Conservation (phyloP, 2,113 vertebrate genomes). For the Chionomys nivalis region DNA sequence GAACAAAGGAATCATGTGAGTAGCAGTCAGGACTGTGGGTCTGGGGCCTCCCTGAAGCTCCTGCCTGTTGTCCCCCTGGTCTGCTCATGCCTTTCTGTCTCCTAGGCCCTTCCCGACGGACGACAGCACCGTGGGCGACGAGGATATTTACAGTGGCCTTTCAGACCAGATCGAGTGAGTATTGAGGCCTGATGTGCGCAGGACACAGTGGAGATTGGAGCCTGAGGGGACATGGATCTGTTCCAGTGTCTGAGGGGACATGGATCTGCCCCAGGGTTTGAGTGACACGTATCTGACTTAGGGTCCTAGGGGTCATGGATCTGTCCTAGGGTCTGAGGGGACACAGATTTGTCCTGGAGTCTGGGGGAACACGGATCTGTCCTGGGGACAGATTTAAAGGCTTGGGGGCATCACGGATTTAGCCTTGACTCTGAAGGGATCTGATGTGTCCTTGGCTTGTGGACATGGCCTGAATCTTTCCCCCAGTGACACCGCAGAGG, state of each 20-base stretch:
- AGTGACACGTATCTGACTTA: background rate
- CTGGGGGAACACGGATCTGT: too few relatives aligned
- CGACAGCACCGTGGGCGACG: constrained; percentile 88
- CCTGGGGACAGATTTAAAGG: background rate
- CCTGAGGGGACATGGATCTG: background rate
- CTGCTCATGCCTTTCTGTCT: background rate
- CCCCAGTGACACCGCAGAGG: constrained; percentile 91
- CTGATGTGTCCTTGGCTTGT: background rate
- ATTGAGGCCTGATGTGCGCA: too few relatives aligned
- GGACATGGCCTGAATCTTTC: background rate
- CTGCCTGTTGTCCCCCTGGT: fast-evolving
- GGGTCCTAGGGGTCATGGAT: too few relatives aligned
- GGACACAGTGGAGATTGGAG: background rate
- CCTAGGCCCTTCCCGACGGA: constrained; percentile 92
- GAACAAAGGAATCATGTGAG: constrained; percentile 89
- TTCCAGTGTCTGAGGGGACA: background rate
- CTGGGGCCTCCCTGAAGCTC: background rate
- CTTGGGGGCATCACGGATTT: background rate
- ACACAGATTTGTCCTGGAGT: background rate
- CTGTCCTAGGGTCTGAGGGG: background rate
- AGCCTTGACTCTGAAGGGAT: background rate
- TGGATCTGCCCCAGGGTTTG: too few relatives aligned
- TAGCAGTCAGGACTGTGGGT: constrained; percentile 1
- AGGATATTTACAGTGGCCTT: constrained; percentile 94
- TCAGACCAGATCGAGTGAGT: constrained; percentile 97